These are phyloP conservation scores for Aphodius granarius DNA, from an alignment of 2,888 invertebrate genomes.

Conservation along the genomic window DNA sequence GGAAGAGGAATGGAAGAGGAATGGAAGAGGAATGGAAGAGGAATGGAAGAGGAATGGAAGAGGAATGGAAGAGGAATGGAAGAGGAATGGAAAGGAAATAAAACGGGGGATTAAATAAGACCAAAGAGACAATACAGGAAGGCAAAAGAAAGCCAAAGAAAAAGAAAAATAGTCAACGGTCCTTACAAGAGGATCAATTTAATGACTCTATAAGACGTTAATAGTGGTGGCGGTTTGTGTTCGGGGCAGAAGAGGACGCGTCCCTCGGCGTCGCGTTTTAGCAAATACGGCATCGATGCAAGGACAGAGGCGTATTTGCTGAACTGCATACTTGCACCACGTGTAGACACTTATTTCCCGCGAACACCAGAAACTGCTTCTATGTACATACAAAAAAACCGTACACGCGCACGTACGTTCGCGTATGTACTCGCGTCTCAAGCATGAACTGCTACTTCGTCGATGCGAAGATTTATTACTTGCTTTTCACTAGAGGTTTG, in stretches of 20 bases:
- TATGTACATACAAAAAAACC: background rate
- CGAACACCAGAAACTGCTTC: background rate
- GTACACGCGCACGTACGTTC: too few relatives aligned
- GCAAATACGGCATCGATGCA: background rate
- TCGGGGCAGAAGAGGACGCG: background rate
- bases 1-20: too few relatives aligned
- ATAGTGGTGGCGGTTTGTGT: background rate
- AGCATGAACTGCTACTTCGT: too few relatives aligned
- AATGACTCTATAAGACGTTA: background rate
- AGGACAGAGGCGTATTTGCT: background rate
- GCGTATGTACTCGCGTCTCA: too few relatives aligned
- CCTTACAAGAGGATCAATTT: background rate
- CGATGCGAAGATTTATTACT: too few relatives aligned
- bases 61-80: background rate
- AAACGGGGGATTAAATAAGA: background rate
- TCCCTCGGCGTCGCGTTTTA: background rate
- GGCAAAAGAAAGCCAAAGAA: too few relatives aligned
- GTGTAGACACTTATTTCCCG: background rate
- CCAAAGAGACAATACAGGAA: constrained; percentile 10
- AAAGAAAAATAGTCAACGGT: too few relatives aligned
- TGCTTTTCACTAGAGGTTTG: too few relatives aligned
- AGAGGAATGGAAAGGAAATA: background rate
- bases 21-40: too few relatives aligned
- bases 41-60: too few relatives aligned
- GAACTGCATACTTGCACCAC: background rate